Percentiles rank a stretch among this genome's conserved stretches.
phyloP scores from a whole-genome alignment of 2,797 vertebrate species.

The Dryobates pubescens region DNA sequence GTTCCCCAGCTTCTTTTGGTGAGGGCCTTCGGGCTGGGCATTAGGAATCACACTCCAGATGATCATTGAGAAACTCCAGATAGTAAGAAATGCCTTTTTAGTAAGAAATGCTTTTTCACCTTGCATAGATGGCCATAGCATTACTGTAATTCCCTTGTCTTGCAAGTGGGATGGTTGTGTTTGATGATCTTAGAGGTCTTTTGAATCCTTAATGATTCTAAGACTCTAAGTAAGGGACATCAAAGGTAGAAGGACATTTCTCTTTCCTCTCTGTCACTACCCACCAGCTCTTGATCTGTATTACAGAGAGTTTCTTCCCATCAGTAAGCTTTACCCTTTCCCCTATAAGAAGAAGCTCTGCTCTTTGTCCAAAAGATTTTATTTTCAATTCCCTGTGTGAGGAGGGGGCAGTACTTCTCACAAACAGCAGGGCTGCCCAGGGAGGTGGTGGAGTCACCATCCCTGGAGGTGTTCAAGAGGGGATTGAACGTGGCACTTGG shows the following conservation, averaged over 20 bases:
- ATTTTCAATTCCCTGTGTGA: background rate
- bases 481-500: too few relatives aligned
- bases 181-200: too few relatives aligned
- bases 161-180: background rate
- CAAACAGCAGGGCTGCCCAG: background rate
- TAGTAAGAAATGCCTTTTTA: background rate
- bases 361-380: background rate
- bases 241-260: background rate
- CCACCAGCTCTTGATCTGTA: background rate
- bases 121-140: background rate
- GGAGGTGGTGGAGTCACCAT: too few relatives aligned
- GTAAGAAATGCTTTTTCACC: background rate
- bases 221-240: background rate
- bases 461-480: too few relatives aligned
- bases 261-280: background rate
- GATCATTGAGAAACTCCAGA: background rate
- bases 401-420: background rate
- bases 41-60: background rate
- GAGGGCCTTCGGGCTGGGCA: background rate
- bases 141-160: background rate
- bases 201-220: too few relatives aligned
- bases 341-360: background rate
- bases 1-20: background rate
- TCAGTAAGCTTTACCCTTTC: background rate
- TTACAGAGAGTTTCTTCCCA: background rate